Base-by-base conservation (phyloP, 37 sponge, comb jelly and placozoan genomes). In the Axinella damicornis region DNA sequence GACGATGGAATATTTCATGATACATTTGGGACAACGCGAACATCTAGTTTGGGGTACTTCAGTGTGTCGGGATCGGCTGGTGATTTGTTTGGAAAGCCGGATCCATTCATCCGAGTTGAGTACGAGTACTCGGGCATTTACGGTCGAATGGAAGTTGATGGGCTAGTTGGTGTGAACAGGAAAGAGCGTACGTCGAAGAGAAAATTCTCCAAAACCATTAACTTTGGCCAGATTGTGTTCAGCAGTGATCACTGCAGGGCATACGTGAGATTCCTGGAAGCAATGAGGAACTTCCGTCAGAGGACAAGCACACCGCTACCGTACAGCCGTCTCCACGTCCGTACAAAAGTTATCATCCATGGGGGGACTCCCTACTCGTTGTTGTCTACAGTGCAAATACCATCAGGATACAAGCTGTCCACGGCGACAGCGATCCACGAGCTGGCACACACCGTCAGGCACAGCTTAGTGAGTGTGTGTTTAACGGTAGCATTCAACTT, bases 391-490 rank as follows among this genome's bases (percentile, higher is more conserved):
- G 18, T 71, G 17, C 22, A 46, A n/a, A 58, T 59, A 4, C 39
- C 41, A 15, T 12, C 46, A 21, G 58, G 73, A 4, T 34, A 59
- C 20, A 17, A 36, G 0, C 14, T 40, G 2, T 33, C 14, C n/a
- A 1, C 27, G 2, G 33, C 18, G 2, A 58, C 72, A 53, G 82
- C 82, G 5, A 30, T 32, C 21, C 82, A 82, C 71, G 82, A 82
- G 62, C 38, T 82, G 5, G 82, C 62, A 57, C 82, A 82, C 82
- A 82, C 72, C 1, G 72, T 82, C n/a, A n/a, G 73, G 33, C 82
- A 82, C 28, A 34, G 37, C 40, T 59, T 69, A 53, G 71, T 69
- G 39, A 69, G 71, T 34, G n/a, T n/a, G n/a, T n/a, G n/a, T n/a
- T n/a, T n/a, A n/a, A n/a, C n/a, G n/a, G n/a, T n/a, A n/a, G n/a